Base-by-base conservation (phyloP, 2,113 vertebrate species). In the Psammodynastes pulverulentus region DNA sequence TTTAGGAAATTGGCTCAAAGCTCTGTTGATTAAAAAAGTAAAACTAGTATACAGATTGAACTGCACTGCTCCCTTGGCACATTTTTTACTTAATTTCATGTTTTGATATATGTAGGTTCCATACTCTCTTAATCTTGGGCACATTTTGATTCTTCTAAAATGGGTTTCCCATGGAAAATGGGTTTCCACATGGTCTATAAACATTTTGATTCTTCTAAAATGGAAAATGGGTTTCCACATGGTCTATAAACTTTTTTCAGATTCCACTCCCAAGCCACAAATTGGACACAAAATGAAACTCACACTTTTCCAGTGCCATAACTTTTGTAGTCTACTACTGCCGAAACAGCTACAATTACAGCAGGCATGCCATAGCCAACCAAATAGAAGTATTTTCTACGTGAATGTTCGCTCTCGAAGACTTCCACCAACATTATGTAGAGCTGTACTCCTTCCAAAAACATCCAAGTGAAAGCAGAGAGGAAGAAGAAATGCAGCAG, bases 361-460 rank as follows among this genome's bases (percentile, higher is more conserved):
- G 99, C 99, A 0, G 99, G 99, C 91, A 99, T 98, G 2, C 99
- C 99, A 0, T 99, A 99, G 92, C 99, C 99, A 0, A 99, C 98
- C 96, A 99, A 93, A 96, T 99, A 99, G 96, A 99, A 99, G 95
- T 99, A 99, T 88, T 98, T 98, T 6, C 98, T 97, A 1, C 99
- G 98, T 0, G 99, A 99, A 94, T 99, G 99, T 89, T 99, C 99
- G 0, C 99, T 99, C 97, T 99, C 99, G 0, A 99, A 99, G 93
- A 99, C 99, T 95, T 99, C 99, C 96, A 99, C 99, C 97, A 99
- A 97, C 99, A 99, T 99, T 96, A 99, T 99, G 96, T 99, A 99
- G 62, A 99, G 99, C 97, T 99, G 99, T 86, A 99, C 99, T 0
- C 99, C 99, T 94, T 99, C 99, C 96, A 99, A 97, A 96, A 99